Evolutionary conservation across 2,888 invertebrate genomes (phyloP).

Genomic region (Drosophila subquinaria): DNA sequence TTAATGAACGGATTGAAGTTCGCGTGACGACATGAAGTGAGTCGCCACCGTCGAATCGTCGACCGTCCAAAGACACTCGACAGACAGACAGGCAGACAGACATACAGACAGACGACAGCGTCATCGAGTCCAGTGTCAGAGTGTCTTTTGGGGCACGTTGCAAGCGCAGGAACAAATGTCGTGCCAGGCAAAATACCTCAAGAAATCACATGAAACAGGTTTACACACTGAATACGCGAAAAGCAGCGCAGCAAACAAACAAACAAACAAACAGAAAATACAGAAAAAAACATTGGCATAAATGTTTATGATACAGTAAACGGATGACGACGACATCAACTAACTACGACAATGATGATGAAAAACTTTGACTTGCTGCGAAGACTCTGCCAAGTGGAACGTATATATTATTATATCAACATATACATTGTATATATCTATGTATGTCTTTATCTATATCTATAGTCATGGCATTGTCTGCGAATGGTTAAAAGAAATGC

Average conservation of each 20-base stretch:
- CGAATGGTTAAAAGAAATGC: slow-evolving; percentile 41
- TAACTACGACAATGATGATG: slow-evolving; percentile 60
- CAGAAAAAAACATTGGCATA: slow-evolving; percentile 62
- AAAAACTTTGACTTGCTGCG: slow-evolving; percentile 39
- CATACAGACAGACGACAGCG: slow-evolving; percentile 8
- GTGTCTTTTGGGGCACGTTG: slow-evolving; percentile 54
- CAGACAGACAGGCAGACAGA: too few species aligned
- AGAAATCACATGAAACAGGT: slow-evolving; percentile 73
- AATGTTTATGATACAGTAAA: slow-evolving; percentile 80
- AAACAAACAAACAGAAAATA: slow-evolving; percentile 8
- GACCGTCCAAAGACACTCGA: slow-evolving; percentile 13
- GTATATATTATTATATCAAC: slow-evolving; percentile 34
- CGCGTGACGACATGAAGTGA: slow-evolving; percentile 79
- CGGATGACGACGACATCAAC: slow-evolving; percentile 62
- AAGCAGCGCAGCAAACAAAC: slow-evolving; percentile 34
- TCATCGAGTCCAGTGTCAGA: slow-evolving; percentile 29
- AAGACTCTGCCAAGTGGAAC: slow-evolving; percentile 69
- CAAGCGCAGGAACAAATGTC: slow-evolving; percentile 74
- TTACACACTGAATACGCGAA: slow-evolving; percentile 44
- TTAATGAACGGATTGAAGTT: slow-evolving; percentile 79
- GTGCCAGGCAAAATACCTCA: slow-evolving; percentile 75
- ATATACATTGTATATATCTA: not conserved
- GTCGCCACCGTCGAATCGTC: slow-evolving; percentile 28
- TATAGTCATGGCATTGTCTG: slow-evolving; percentile 45
- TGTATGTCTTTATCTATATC: slow-evolving; percentile 8